phyloP scores from a whole-genome alignment of 2,113 vertebrate genomes.

The Leucopsar rothschildi region DNA sequence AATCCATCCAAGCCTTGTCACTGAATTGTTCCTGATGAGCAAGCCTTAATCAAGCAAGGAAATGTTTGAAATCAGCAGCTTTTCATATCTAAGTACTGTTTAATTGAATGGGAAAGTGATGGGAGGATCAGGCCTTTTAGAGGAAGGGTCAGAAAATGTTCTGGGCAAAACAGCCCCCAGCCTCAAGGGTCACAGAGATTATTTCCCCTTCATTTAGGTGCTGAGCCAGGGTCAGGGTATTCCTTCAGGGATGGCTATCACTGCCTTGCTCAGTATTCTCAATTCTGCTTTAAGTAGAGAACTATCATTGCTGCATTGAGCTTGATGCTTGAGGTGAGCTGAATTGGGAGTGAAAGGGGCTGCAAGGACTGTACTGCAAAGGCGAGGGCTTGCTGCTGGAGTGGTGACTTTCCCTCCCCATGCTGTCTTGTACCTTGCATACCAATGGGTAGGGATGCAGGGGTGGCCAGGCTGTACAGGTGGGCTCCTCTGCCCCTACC shows the following conservation, averaged over 20 bases:
- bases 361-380: background rate
- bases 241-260: background rate
- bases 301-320: fast-evolving
- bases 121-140: background rate
- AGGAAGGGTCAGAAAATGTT: background rate
- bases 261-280: background rate
- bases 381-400: fast-evolving
- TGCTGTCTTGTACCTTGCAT: background rate
- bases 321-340: background rate
- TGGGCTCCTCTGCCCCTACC: background rate
- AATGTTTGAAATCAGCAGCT: background rate
- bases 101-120: background rate
- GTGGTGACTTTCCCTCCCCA: background rate
- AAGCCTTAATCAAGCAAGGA: background rate
- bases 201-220: background rate
- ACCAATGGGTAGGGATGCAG: background rate
- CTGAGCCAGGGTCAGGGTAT: background rate
- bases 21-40: conserved; percentile 2
- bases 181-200: background rate
- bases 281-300: background rate
- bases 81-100: background rate
- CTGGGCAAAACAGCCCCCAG: background rate
- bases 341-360: background rate
- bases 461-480: fast-evolving
- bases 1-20: background rate